Conservation (phyloP, 2,113 vertebrate species). For the Falcunculus frontatus region DNA sequence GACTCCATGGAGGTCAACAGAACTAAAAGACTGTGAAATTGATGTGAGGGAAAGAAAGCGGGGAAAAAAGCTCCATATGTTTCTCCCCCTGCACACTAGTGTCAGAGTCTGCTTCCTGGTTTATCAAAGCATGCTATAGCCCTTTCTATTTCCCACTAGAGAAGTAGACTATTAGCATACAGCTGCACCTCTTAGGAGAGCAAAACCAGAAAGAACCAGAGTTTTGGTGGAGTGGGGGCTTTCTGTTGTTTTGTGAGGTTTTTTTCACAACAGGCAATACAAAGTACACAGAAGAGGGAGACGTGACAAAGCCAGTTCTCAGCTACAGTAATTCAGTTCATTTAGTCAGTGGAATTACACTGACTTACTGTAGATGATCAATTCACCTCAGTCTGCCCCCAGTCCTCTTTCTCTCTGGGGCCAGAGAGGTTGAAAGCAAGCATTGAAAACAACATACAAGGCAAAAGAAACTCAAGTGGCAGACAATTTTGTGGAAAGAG, state of each 20-base stretch:
- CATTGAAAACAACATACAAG: background rate
- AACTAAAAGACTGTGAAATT: conserved; percentile 37
- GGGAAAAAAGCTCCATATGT: background rate
- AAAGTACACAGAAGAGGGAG: background rate
- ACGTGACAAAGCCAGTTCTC: background rate
- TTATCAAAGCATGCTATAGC: background rate
- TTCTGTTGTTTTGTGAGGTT: background rate
- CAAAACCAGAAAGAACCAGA: background rate
- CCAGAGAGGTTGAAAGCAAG: background rate
- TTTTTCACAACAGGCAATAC: background rate
- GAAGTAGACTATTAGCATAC: conserved; percentile 45
- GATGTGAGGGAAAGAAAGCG: background rate
- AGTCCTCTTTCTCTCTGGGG: background rate
- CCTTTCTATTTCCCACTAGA: background rate
- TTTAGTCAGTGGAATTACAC: background rate
- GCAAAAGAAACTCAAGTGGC: background rate
- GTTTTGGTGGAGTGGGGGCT: background rate
- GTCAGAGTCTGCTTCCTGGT: background rate
- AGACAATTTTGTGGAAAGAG: background rate
- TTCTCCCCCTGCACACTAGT: background rate
- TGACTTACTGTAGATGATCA: background rate
- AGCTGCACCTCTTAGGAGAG: conserved; percentile 21
- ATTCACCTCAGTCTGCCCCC: background rate
- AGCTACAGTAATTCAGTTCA: background rate
- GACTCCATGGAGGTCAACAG: background rate